Evolutionary conservation across 2,888 invertebrate species (phyloP), one percentile per base, ranked within the genome.

Genomic region (Axea sp.): DNA sequence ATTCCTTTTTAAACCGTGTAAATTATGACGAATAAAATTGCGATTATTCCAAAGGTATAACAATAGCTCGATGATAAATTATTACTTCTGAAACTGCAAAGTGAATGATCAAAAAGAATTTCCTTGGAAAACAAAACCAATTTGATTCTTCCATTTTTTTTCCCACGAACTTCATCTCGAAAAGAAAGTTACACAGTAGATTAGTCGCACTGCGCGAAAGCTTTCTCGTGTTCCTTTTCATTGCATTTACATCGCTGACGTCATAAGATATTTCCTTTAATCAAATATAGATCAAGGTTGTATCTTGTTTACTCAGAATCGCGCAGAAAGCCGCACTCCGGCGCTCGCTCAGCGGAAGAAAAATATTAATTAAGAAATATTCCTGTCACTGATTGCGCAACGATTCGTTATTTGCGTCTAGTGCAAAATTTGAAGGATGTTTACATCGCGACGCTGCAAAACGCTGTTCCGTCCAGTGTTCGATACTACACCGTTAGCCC

Each of bases 251-350:
- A 59, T 60, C 45, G 11, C n/a, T 22, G 35, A 22, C 37, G 33
- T 59, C 30, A 59, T 43, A 45, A 51, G 68, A 53, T 22, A 41
- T 51, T 60, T 60, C 6, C 68, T 51, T 51, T 57, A 67, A 67
- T 57, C 49, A 57, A 67, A 67, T 49, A 67, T 39, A 57, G 39
- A 67, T 67, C 55, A 57, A 57, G 57, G 57, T 41, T 57, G 30
- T 17, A 30, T 47, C 39, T 28, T 39, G 37, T 55, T 65, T 45
- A 3, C 45, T 37, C 6, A 7, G 15, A 31, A 12, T 26, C 31
- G 43, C 17, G 9, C 22, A 41, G 8, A 51, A 39, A 3, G 35
- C 19, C n/a, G 17, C 0, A 3, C 4, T 4, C 19, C n/a, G n/a
- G n/a, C n/a, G n/a, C n/a, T n/a, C 4, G 19, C 7, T 6, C 7